Evolutionary conservation across 2,797 vertebrate genomes (phyloP), one percentile per base, ranked within the genome.

Genomic region (Bufotes viridis): DNA sequence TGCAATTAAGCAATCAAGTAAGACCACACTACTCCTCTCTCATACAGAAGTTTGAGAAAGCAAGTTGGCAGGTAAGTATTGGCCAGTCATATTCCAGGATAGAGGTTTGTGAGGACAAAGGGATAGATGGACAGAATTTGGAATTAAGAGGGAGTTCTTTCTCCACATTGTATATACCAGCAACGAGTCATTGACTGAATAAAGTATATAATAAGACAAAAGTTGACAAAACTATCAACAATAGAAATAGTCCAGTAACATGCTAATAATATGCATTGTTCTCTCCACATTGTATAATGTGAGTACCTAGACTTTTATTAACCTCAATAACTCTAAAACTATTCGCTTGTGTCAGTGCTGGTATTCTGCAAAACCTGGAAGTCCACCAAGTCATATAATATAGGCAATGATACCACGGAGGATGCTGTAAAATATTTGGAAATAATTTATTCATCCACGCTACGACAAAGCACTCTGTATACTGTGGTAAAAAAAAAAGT

Each of bases 401-500:
- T 12, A 85, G 63, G 55, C 88, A 76, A 53, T 79, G 69, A 81
- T 78, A 69, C 82, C 72, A 80, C 20, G 34, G 87, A 88, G 87
- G 18, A 58, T 82, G 70, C 79, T 60, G 26, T 82, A 63, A 60
- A 89, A 82, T 69, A 86, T 86, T 78, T 82, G 79, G 84, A 86
- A 67, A 86, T 86, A 82, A 87, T 87, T 72, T 67, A 83, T 87
- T 89, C 80, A 20, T 49, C 74, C 24, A 78, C 9, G 49, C 29
- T 79, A 87, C 83, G 81, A 78, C 85, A 90, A 85, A 42, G 79
- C 67, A n/a, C 63, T 1, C 0, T 90, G 80, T 55, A 57, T 88
- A 85, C 90, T 90, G 89, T 60, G 6, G 42, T 34, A 34, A 74
- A 15, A 60, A n/a, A 63, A 92, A 92, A 17, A 49, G 15, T 72